Evolutionary conservation across 2,888 invertebrate species (phyloP).

Genomic region (Temnothorax unifasciatus): DNA sequence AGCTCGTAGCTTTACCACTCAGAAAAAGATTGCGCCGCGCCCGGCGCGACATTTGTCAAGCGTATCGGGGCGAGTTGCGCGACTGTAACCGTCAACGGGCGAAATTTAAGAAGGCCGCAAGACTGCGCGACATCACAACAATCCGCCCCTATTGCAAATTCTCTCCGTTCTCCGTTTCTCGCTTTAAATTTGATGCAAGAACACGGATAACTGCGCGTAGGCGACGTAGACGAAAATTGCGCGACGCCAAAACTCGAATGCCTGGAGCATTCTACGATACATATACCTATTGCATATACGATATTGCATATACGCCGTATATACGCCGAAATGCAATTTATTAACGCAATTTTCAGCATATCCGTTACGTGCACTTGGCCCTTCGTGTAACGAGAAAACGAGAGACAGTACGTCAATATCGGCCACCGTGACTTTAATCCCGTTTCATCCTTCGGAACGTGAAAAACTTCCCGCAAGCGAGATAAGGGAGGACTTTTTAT

Average conservation of each 20-base stretch:
- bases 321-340: background rate
- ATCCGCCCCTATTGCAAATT: background rate
- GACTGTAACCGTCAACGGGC: constrained; percentile 4
- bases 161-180: background rate
- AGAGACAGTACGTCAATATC: constrained; percentile 4
- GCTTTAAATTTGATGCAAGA: background rate
- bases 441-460: background rate
- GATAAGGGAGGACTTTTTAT: constrained; percentile 22
- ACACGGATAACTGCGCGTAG: background rate
- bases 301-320: background rate
- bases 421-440: constrained; percentile 11
- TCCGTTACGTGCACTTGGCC: background rate
- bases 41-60: constrained; percentile 33
- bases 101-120: constrained; percentile 9
- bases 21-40: constrained; percentile 35
- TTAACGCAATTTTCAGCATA: background rate
- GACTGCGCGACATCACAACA: background rate
- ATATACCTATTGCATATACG: too few species aligned
- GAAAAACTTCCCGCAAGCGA: constrained; percentile 1
- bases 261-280: background rate
- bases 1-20: constrained; percentile 41
- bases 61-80: constrained; percentile 3
- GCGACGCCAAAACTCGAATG: background rate
- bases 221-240: background rate
- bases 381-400: background rate